A percentile compares a stretch with the other conserved stretches of the same genome.
Conservation (phyloP, 2,888 invertebrate species). For the Drosophila meridionalis region DNA sequence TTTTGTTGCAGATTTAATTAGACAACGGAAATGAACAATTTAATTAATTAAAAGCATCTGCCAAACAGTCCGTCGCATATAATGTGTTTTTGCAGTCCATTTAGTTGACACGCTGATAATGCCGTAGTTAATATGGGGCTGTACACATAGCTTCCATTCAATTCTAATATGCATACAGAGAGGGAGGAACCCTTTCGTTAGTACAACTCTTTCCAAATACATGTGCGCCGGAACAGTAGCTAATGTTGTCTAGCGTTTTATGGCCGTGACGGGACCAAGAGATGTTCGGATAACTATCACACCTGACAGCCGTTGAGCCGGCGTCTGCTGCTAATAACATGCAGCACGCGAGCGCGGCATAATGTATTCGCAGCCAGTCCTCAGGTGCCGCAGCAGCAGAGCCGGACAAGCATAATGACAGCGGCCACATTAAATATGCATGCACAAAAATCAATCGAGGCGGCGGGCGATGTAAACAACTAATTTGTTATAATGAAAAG, state of each 20-base stretch:
- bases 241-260: slow-evolving; percentile 36
- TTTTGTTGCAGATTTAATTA: slow-evolving; percentile 59
- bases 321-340: slow-evolving; percentile 60
- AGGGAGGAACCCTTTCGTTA: neutral
- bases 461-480: slow-evolving; percentile 45
- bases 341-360: slow-evolving; percentile 58
- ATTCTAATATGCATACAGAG: neutral
- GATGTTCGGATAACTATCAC: slow-evolving; percentile 49
- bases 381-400: neutral
- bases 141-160: neutral
- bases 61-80: neutral
- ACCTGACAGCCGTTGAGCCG: slow-evolving; percentile 34
- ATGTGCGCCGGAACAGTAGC: slow-evolving; percentile 1
- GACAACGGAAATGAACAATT: slow-evolving; percentile 67
- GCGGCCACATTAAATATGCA: slow-evolving; percentile 53
- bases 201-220: neutral
- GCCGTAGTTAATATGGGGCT: slow-evolving; percentile 1
- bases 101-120: neutral
- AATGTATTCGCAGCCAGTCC: slow-evolving; percentile 2
- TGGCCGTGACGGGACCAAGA: slow-evolving; percentile 32
- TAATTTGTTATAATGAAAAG: slow-evolving; percentile 69
- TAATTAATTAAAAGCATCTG: slow-evolving; percentile 64
- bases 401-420: slow-evolving; percentile 18
- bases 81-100: neutral
- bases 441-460: slow-evolving; percentile 58